phyloP scores from a whole-genome alignment of 2,797 vertebrate genomes.

The Gastrophryne carolinensis region DNA sequence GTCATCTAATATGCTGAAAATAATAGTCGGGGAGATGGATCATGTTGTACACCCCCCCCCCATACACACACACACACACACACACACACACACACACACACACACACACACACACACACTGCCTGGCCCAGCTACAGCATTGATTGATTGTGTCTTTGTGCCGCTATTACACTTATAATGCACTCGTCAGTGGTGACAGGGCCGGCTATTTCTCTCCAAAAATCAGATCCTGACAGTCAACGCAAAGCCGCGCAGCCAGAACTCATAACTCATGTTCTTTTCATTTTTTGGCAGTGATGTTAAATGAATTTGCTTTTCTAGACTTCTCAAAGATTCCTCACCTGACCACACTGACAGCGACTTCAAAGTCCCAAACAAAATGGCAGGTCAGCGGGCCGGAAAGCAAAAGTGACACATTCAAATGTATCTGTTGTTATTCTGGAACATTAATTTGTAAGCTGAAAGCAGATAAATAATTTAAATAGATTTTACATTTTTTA shows the following conservation, averaged over 20 bases:
- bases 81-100: neutral
- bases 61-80: neutral
- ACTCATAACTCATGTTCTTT: constrained; percentile 83
- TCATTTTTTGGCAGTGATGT: constrained; percentile 75
- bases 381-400: constrained; percentile 73
- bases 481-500: no score
- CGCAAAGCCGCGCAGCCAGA: constrained; percentile 77
- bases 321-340: constrained; percentile 78
- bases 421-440: constrained; percentile 58
- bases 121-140: constrained; percentile 77
- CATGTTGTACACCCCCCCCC: constrained; percentile 66
- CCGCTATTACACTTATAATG: constrained; percentile 96
- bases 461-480: neutral
- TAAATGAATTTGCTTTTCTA: constrained; percentile 79
- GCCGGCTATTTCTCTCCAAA: constrained; percentile 69
- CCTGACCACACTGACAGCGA: constrained; percentile 74
- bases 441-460: neutral
- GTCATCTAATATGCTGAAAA: constrained; percentile 95
- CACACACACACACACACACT: constrained; percentile 21
- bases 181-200: constrained; percentile 79
- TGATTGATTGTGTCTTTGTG: constrained; percentile 99
- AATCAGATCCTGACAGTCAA: constrained; percentile 79
- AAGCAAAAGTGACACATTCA: constrained; percentile 74
- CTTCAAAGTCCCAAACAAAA: constrained; percentile 77
- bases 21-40: constrained; percentile 89